These are phyloP conservation scores for Gymnoscelis rufifasciata DNA, from an alignment of 2,888 invertebrate genomes.

Conservation along the genomic window DNA sequence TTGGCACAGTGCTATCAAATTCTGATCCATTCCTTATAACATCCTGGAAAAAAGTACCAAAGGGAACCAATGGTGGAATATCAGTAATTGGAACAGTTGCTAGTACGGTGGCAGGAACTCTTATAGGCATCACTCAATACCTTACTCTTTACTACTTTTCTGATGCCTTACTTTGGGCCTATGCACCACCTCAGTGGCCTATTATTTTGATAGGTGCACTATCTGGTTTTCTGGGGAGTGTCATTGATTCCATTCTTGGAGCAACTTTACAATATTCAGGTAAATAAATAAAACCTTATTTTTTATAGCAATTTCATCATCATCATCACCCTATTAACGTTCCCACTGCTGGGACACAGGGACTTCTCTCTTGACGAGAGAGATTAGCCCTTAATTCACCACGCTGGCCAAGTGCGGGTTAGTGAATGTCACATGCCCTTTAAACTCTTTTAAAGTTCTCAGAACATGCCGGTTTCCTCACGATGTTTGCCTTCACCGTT, in stretches of 20 bases:
- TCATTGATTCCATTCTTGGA: constrained; percentile 90
- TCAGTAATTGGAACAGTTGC: constrained; percentile 80
- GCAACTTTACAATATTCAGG: constrained; percentile 93
- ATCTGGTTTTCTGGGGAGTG: constrained; percentile 88
- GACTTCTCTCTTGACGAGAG: no score
- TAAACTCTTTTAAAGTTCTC: no score
- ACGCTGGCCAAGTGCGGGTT: no score
- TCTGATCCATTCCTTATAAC: constrained; percentile 87
- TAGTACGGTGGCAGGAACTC: constrained; percentile 82
- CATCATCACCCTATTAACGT: no score
- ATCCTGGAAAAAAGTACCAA: constrained; percentile 85
- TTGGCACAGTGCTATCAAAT: constrained; percentile 86
- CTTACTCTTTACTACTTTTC: constrained; percentile 81
- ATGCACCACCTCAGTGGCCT: constrained; percentile 88
- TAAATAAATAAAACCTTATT: no score
- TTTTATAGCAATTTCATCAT: no score
- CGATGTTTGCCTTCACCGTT: no score
- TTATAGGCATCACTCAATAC: constrained; percentile 86
- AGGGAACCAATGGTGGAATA: constrained; percentile 94
- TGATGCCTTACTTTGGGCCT: constrained; percentile 74
- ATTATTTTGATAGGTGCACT: constrained; percentile 84
- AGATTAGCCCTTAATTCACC: no score
- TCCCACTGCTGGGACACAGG: no score
- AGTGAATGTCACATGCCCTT: no score
- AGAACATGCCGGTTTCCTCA: no score